These are phyloP conservation scores for Calcarius ornatus DNA, from an alignment of 2,113 vertebrate genomes.

Conservation along the genomic window DNA sequence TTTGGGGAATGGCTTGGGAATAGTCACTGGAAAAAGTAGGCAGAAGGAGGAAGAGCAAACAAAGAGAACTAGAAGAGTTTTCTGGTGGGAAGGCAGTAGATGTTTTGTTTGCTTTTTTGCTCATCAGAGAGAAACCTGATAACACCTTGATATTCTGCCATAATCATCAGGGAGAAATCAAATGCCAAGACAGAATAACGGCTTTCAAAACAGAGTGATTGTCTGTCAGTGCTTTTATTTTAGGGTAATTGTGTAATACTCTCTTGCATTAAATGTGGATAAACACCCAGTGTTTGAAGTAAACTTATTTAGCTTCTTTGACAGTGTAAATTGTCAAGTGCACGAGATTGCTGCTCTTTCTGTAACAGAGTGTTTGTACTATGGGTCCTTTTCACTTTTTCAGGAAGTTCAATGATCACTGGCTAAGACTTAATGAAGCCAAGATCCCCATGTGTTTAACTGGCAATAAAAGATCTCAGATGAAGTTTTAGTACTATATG, in stretches of 20 bases:
- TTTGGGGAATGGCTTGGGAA: background rate
- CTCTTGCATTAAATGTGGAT: background rate
- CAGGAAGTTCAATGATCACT: background rate
- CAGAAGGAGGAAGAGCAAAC: background rate
- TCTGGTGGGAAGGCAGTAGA: background rate
- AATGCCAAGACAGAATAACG: background rate
- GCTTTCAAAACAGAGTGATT: background rate
- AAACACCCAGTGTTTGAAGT: background rate
- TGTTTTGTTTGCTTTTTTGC: background rate
- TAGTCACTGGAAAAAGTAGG: background rate
- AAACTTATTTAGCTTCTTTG: background rate
- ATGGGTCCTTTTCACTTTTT: background rate
- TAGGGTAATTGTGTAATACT: background rate
- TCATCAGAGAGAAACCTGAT: background rate
- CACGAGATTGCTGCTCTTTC: background rate
- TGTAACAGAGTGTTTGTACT: background rate
- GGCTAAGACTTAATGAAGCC: background rate
- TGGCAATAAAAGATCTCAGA: background rate
- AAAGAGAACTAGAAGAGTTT: background rate
- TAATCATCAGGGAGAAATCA: background rate
- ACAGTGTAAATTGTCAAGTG: background rate
- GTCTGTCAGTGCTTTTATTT: background rate
- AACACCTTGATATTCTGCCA: background rate
- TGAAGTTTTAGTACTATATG: fast-evolving
- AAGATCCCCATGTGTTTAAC: background rate